Evolutionary conservation across 2,113 vertebrate species (phyloP), one percentile per base, ranked within the genome.

Genomic region (Prunella himalayana): DNA sequence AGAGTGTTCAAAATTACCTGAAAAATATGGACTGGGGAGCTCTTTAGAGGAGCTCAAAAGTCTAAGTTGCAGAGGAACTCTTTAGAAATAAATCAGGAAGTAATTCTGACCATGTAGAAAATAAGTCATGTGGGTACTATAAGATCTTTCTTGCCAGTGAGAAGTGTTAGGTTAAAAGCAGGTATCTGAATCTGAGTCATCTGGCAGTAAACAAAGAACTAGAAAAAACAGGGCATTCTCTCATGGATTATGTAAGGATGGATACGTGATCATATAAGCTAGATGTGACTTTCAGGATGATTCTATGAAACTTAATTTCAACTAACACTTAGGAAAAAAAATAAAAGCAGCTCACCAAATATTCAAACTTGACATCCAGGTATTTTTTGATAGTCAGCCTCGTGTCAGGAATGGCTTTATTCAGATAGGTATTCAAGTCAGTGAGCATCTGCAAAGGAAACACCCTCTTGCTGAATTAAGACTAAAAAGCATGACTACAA

Each of bases 351-450:
- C 98, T 98, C 87, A 99, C 99, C 98, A 99, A 97, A 92, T 99
- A 99, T 77, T 99, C 99, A 90, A 99, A 99, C 97, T 99, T 99
- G 81, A 99, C 99, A 45, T 99, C 99, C 97, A 99, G 98, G 96
- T 99, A 99, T 91, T 99, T 99, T 96, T 99, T 98, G 97, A 99
- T 99, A 95, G 99, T 99, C 95, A 99, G 98, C 78, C 99, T 99
- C 6, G 99, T 99, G 98, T 99, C 99, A 3, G 99, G 99, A 97
- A 99, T 99, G 92, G 99, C 99, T 96, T 99, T 99, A 93, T 99
- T 98, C 82, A 99, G 98, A 91, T 99, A 99, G 0, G 99, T 99
- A 97, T 99, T 99, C 97, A 99, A 97, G 87, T 99, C 99, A 24
- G 99, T 99, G 75, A 99, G 99, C 99, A 99, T 99, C 99, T 99